Conservation (phyloP, 1,140 invertebrate species). For the Pteromalus puparum region DNA sequence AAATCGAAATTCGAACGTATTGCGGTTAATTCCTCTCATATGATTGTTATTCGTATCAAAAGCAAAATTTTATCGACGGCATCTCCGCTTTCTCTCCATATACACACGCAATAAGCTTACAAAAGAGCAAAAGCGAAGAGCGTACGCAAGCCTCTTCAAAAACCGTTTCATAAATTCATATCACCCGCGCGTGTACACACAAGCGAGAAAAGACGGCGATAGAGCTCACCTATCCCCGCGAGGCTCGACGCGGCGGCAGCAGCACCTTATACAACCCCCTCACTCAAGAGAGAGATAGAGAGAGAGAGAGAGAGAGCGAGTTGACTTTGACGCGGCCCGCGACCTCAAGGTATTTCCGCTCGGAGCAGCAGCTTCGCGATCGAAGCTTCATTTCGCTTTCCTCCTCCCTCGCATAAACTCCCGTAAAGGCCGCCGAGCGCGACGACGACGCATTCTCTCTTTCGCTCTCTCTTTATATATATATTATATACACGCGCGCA, state of each 20-base stretch:
- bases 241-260: not conserved
- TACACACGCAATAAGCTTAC: no score
- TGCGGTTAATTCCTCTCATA: not conserved
- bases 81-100: no score
- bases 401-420: not conserved
- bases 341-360: slow-evolving; percentile 30
- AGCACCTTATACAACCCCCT: not conserved
- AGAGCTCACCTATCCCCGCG: not conserved
- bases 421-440: slow-evolving; percentile 15
- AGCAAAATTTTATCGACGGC: no score
- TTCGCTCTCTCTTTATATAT: slow-evolving; percentile 12
- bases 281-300: not conserved
- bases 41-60: not conserved
- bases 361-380: slow-evolving; percentile 15
- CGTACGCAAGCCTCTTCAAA: not conserved
- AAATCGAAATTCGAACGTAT: not conserved
- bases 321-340: slow-evolving; percentile 41
- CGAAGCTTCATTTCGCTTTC: slow-evolving; percentile 42
- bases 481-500: not conserved
- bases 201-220: not conserved
- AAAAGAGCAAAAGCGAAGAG: no score
- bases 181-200: not conserved
- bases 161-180: not conserved
- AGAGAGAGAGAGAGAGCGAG: not conserved
- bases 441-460: slow-evolving; percentile 30